Percentiles rank a stretch among this genome's conserved stretches.
phyloP scores from a whole-genome alignment of 2,888 invertebrate species.

The Rhingia campestris region DNA sequence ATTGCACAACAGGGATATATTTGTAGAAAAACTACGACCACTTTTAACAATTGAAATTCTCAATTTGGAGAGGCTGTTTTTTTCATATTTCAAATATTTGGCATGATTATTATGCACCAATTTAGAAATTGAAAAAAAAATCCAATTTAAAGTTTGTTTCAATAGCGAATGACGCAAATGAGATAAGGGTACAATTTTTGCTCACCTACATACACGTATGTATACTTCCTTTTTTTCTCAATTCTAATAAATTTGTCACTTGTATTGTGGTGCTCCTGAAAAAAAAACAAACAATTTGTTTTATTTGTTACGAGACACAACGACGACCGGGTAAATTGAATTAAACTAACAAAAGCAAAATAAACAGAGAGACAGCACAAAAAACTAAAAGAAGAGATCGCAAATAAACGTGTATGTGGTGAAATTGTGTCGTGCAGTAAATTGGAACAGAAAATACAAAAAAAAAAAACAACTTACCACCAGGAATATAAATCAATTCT shows the following conservation, averaged over 20 bases:
- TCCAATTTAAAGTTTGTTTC: not conserved
- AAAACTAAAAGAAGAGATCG: not conserved
- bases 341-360: conserved; percentile 46
- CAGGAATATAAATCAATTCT: conserved; percentile 65
- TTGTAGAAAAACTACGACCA: too few relatives aligned
- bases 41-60: too few relatives aligned
- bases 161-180: not conserved
- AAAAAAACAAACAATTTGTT: conserved; percentile 21
- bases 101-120: too few relatives aligned
- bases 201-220: not conserved
- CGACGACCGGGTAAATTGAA: conserved; percentile 55
- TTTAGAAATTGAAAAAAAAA: too few relatives aligned
- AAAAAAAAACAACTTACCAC: not conserved
- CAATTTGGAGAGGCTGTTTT: too few relatives aligned
- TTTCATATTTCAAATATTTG: too few relatives aligned
- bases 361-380: conserved; percentile 38
- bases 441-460: conserved; percentile 4
- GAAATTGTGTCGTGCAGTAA: conserved; percentile 50
- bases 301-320: conserved; percentile 48
- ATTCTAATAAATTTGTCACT: conserved; percentile 17
- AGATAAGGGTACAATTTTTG: not conserved
- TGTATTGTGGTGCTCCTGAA: not conserved
- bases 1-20: too few relatives aligned
- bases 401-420: conserved; percentile 30
- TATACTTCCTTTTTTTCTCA: not conserved